These are phyloP conservation scores for Masnerella sp. DNA, from an alignment of 2,888 invertebrate genomes.

Conservation along the genomic window DNA sequence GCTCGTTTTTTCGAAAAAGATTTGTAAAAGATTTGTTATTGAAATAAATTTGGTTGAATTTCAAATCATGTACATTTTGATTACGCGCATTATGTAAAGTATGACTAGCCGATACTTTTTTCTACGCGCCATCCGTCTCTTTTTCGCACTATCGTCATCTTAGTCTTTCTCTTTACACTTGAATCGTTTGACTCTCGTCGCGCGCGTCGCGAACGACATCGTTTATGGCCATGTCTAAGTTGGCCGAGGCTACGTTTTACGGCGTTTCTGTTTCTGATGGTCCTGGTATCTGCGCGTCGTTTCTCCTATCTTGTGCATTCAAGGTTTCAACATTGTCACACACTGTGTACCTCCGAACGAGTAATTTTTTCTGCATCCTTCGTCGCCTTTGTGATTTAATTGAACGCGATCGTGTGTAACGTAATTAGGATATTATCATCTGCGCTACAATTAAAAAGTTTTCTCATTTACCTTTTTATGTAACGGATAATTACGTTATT, in stretches of 20 bases:
- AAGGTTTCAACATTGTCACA: conserved; percentile 67
- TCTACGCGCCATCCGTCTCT: conserved; percentile 37
- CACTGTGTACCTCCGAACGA: conserved; percentile 36
- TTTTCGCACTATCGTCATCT: conserved; percentile 30
- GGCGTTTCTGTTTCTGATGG: conserved; percentile 72
- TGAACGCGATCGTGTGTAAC: conserved; percentile 42
- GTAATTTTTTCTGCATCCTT: conserved; percentile 35
- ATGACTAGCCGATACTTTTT: conserved; percentile 37
- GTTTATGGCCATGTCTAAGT: conserved; percentile 74
- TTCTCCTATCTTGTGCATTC: conserved; percentile 67
- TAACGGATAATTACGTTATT: too few relatives aligned
- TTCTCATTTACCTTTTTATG: neutral
- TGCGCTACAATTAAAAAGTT: neutral
- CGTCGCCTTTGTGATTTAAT: conserved; percentile 56
- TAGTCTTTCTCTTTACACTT: conserved; percentile 43
- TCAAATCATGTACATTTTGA: conserved; percentile 48
- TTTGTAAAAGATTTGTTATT: too few relatives aligned
- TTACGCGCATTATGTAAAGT: conserved; percentile 61
- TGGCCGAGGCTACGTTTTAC: conserved; percentile 76
- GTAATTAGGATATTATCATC: conserved; percentile 34
- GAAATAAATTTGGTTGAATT: too few relatives aligned
- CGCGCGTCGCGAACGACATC: conserved; percentile 64
- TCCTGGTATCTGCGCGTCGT: conserved; percentile 68
- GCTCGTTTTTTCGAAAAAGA: too few relatives aligned
- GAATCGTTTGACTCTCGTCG: conserved; percentile 56